phyloP scores from a whole-genome alignment of 1,140 invertebrate species.

The Drosophila yakuba region DNA sequence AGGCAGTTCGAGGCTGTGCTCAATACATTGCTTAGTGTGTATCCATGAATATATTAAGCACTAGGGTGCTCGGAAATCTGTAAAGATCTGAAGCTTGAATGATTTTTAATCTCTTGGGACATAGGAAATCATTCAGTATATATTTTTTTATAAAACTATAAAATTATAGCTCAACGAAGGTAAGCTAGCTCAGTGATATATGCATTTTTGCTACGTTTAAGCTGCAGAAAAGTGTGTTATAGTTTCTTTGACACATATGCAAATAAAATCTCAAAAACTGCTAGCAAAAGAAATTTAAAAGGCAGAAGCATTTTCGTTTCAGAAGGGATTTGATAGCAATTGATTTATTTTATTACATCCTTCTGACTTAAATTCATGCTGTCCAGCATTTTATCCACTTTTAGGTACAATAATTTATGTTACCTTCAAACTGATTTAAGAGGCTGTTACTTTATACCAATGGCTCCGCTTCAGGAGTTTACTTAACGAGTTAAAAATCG shows the following conservation, averaged over 20 bases:
- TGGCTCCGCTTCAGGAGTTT: slow-evolving; percentile 6
- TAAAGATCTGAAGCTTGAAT: neutral
- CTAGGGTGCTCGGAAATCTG: neutral
- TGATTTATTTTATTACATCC: neutral
- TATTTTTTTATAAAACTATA: too few species aligned
- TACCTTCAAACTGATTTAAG: neutral
- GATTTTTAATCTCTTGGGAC: too few species aligned
- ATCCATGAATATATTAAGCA: neutral
- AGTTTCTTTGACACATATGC: neutral
- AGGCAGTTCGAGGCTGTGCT: neutral
- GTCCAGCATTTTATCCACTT: too few species aligned
- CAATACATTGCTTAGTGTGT: neutral
- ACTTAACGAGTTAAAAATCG: slow-evolving; percentile 49
- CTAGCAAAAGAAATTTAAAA: neutral
- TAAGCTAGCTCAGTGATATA: too few species aligned
- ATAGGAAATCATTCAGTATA: too few species aligned
- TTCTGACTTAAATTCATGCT: neutral
- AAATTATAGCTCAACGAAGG: too few species aligned
- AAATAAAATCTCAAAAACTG: too few species aligned
- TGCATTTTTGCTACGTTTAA: neutral
- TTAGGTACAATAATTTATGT: neutral
- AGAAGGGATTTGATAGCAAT: neutral
- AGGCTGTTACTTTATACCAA: too few species aligned
- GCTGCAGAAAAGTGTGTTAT: neutral
- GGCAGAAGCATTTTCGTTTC: neutral